Conservation (phyloP, 2,797 vertebrate genomes). For the Valencia hispanica region DNA sequence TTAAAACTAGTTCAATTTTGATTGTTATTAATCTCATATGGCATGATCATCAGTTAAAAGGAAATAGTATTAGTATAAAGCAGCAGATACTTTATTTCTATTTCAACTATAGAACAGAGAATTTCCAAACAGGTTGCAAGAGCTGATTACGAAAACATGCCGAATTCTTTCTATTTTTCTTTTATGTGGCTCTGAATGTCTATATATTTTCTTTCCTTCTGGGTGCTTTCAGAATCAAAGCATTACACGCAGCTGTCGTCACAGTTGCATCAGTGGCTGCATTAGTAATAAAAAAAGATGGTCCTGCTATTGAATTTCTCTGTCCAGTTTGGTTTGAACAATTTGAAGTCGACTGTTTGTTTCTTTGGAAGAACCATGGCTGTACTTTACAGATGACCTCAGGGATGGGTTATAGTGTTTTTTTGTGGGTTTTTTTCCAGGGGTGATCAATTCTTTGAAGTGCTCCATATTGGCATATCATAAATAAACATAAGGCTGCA, state of each 20-base stretch:
- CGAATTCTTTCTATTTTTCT: not conserved
- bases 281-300: conserved; percentile 20
- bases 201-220: not conserved
- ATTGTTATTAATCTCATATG: not conserved
- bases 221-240: conserved; percentile 19
- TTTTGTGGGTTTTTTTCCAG: conserved; percentile 15
- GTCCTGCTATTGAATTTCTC: not conserved
- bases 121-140: not conserved
- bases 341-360: not conserved
- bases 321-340: conserved; percentile 9
- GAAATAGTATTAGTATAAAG: no score
- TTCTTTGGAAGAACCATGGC: conserved; percentile 28
- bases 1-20: not conserved
- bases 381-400: conserved; percentile 39
- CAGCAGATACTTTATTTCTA: not conserved
- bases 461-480: conserved; percentile 59
- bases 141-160: not conserved
- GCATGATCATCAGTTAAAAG: no score
- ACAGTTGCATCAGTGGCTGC: conserved; percentile 34
- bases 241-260: conserved; percentile 23
- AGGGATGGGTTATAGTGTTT: conserved; percentile 14
- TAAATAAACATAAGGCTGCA: conserved; percentile 68
- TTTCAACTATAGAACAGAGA: not conserved
- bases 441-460: conserved; percentile 72
- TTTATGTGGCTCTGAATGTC: not conserved